Base-by-base conservation (phyloP, 2,888 invertebrate genomes). In the Campaea margaritaria region DNA sequence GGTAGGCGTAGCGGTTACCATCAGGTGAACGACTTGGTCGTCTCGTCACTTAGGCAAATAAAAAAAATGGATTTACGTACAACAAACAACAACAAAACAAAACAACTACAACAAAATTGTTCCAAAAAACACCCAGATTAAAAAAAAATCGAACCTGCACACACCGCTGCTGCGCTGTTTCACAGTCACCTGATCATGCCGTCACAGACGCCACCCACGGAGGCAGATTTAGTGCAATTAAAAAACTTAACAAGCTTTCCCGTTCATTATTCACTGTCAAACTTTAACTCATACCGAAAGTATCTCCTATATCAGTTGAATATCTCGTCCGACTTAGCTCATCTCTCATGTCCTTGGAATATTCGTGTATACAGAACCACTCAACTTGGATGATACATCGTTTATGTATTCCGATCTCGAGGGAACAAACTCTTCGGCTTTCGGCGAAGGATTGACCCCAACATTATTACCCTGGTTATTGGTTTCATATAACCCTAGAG, bases 401-500 rank as follows among this genome's bases (percentile, higher is more conserved):
- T 70, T 76, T 75, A 72, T 73, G 68, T 75, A 79, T 78, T 78
- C 75, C 58, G 45, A 67, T 75, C 82, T 72, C 81, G 57, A 42
- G 78, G 73, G 82, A 74, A 72, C 74, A 70, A 69, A 72, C 70
- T 77, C 74, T 64, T 69, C 69, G 71, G 70, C 61, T 78, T 74
- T 74, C 59, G 70, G 61, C 68, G 68, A 72, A 73, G 70, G 71
- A 80, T 78, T 78, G 81, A 78, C 76, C 79, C 62, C 63, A 71
- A 74, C 72, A 81, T 84, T 82, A 84, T 84, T 81, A 81, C 71
- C 60, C 57, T 63, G 73, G 73, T 77, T 82, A 85, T 83, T 83
- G 78, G 79, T 81, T 84, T 76, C 72, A 74, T 75, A 76, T 70
- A 76, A 66, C 82, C 80, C 78, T 58, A 11, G 81, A 72, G 81